phyloP scores from a whole-genome alignment of 2,888 invertebrate genomes.

The Rhorus exstirpatorius region DNA sequence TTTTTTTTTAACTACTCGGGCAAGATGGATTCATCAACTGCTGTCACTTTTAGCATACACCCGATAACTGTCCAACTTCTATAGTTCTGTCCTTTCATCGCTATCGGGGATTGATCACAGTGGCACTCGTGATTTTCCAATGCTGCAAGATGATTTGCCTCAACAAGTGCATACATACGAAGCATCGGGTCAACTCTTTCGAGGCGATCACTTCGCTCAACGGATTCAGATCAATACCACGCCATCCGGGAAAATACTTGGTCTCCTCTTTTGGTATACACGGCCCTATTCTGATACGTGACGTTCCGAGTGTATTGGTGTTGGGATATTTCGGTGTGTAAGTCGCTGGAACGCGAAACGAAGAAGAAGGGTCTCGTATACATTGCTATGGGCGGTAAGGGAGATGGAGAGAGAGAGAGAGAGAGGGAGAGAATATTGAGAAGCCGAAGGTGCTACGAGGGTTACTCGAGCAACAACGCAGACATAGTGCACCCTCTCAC shows the following conservation, averaged over 20 bases:
- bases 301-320: slow-evolving; percentile 7
- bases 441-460: slow-evolving; percentile 72
- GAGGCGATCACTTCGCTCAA: slow-evolving; percentile 81
- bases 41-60: too few species aligned
- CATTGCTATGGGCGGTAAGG: slow-evolving; percentile 64
- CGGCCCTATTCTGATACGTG: slow-evolving; percentile 24
- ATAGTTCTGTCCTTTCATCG: too few species aligned
- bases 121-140: not conserved
- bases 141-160: slow-evolving; percentile 40
- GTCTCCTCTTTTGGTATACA: slow-evolving; percentile 2
- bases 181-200: slow-evolving; percentile 82
- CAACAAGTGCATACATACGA: slow-evolving; percentile 70
- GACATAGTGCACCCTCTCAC: slow-evolving; percentile 76
- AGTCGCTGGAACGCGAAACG: slow-evolving; percentile 65
- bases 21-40: too few species aligned
- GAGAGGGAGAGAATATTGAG: slow-evolving; percentile 63
- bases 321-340: slow-evolving; percentile 15
- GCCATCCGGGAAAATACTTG: slow-evolving; percentile 79
- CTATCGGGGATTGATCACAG: too few species aligned
- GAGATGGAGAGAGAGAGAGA: slow-evolving; percentile 64
- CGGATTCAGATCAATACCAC: slow-evolving; percentile 84
- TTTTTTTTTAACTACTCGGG: too few species aligned
- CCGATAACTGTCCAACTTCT: too few species aligned
- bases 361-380: slow-evolving; percentile 53
- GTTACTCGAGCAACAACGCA: slow-evolving; percentile 82